Percentiles rank a stretch among this genome's conserved stretches.
Evolutionary conservation across 2,113 vertebrate species (phyloP).

Genomic region (Muntiacus muntjak): DNA sequence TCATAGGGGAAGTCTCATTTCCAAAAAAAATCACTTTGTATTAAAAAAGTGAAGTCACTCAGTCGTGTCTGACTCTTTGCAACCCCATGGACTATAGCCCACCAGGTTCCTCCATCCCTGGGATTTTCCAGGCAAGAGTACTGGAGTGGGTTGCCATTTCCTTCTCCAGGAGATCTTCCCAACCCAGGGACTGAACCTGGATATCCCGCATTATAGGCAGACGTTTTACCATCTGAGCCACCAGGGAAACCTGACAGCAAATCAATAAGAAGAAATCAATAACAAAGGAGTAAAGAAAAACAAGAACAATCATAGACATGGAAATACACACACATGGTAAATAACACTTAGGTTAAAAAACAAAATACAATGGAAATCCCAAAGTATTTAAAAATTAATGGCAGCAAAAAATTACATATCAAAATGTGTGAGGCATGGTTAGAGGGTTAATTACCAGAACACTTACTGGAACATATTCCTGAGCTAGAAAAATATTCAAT

Average conservation of each 20-base stretch:
- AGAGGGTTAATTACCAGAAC: background rate
- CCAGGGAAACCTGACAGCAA: background rate
- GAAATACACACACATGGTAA: background rate
- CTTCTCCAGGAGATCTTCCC: background rate
- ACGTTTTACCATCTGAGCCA: background rate
- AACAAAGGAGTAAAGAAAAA: background rate
- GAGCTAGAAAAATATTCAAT: background rate
- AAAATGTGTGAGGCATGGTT: background rate
- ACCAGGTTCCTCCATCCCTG: background rate
- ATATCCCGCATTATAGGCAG: background rate
- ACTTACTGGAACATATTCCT: background rate
- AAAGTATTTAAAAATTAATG: background rate
- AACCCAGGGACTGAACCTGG: background rate
- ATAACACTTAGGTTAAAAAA: background rate
- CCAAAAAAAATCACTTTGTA: background rate
- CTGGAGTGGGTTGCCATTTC: background rate
- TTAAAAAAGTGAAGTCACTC: background rate
- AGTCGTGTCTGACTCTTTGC: background rate
- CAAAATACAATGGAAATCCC: background rate
- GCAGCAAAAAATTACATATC: background rate
- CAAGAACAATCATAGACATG: background rate
- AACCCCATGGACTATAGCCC: background rate
- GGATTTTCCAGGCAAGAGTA: background rate
- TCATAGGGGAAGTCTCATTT: background rate
- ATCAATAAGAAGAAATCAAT: background rate